These are phyloP conservation scores for Pagrus major DNA, from an alignment of 2,113 vertebrate genomes.

Conservation along the genomic window DNA sequence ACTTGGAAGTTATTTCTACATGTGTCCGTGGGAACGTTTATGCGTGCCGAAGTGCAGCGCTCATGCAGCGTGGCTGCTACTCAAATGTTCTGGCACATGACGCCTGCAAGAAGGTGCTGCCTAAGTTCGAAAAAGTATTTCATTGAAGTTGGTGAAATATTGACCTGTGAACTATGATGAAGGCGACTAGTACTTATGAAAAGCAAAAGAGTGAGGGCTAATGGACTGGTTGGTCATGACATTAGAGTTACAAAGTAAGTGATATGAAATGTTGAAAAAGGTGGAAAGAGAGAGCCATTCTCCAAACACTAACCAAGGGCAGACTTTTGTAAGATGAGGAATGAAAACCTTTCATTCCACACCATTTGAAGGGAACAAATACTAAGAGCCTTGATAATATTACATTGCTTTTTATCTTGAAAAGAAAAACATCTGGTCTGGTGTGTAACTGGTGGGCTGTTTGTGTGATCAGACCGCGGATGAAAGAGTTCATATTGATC, in stretches of 20 bases:
- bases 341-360: constrained; percentile 24
- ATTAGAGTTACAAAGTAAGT: constrained; percentile 6
- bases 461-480: not conserved
- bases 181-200: not conserved
- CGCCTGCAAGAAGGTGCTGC: not conserved
- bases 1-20: not conserved
- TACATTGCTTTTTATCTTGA: not conserved
- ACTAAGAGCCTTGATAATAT: constrained; percentile 31
- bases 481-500: not conserved
- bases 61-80: not conserved
- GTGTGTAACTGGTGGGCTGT: not conserved
- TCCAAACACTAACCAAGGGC: constrained; percentile 30
- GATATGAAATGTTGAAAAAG: constrained; percentile 47
- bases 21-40: not conserved
- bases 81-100: not conserved
- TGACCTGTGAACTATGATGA: constrained; percentile 4
- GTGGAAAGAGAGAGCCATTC: constrained; percentile 26
- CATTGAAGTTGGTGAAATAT: constrained; percentile 9
- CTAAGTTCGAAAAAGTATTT: not conserved
- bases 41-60: not conserved
- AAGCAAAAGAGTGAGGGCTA: not conserved
- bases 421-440: not conserved
- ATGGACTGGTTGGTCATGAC: constrained; percentile 25
- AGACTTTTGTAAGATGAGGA: constrained; percentile 19
- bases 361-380: constrained; percentile 34